Percentiles rank a stretch among this genome's conserved stretches.
These are phyloP conservation scores for Lophius piscatorius DNA, from an alignment of 2,113 vertebrate genomes.

Conservation along the genomic window DNA sequence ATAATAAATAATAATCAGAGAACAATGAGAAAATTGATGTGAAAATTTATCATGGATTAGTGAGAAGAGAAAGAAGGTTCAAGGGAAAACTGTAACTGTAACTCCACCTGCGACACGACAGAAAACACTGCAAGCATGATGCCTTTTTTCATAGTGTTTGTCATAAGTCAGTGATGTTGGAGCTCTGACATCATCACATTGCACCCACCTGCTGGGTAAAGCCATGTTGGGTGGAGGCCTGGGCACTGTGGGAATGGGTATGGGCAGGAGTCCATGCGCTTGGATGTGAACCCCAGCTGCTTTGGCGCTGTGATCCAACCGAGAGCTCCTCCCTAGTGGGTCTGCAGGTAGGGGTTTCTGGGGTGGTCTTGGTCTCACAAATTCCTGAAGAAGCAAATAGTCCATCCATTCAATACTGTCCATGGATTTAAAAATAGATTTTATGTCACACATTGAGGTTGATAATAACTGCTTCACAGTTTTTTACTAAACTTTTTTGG, in stretches of 20 bases:
- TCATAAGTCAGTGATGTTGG: too few species aligned
- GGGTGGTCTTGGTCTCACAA: conserved; percentile 85
- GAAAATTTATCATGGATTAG: too few species aligned
- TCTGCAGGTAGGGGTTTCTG: conserved; percentile 91
- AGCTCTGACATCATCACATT: too few species aligned
- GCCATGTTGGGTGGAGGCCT: conserved; percentile 62
- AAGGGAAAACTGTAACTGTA: too few species aligned
- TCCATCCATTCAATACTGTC: not conserved
- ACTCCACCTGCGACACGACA: too few species aligned
- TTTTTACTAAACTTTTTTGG: too few species aligned
- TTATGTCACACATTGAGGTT: too few species aligned
- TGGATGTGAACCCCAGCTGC: conserved; percentile 40
- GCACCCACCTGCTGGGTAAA: conserved; percentile 83
- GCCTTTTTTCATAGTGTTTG: not conserved
- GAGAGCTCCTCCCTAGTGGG: conserved; percentile 79
- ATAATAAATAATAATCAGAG: too few species aligned
- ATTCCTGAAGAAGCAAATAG: conserved; percentile 73
- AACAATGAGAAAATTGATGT: too few species aligned
- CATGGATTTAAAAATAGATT: not conserved
- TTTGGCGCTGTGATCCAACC: conserved; percentile 7
- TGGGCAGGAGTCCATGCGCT: conserved; percentile 26
- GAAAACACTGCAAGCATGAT: not conserved
- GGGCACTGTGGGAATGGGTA: conserved; percentile 59
- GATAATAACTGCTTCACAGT: too few species aligned
- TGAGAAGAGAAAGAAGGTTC: too few species aligned